Conservation (phyloP, 2,888 invertebrate genomes). For the Athetis lepigone region DNA sequence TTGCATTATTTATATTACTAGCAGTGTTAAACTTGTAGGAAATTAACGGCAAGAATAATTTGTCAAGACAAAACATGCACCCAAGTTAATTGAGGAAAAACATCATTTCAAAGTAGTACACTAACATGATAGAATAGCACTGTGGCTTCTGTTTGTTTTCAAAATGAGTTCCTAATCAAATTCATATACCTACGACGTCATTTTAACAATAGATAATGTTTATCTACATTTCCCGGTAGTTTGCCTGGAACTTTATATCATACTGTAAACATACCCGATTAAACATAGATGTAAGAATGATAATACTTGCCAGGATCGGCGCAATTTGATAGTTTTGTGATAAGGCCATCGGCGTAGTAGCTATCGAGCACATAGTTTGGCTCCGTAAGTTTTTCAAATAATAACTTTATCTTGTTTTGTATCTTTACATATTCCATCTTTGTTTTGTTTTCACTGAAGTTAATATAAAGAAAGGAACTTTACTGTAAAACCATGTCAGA, state of each 20-base stretch:
- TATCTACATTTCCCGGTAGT: constrained; percentile 8
- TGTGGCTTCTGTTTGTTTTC: constrained; percentile 11
- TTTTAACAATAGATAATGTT: neutral
- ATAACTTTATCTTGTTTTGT: constrained; percentile 89
- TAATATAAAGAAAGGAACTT: constrained; percentile 35
- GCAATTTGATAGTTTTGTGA: constrained; percentile 90
- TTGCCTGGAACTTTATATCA: constrained; percentile 1
- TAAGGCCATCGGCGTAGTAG: constrained; percentile 92
- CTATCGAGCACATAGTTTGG: constrained; percentile 91
- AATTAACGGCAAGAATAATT: no score
- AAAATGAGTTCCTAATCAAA: neutral
- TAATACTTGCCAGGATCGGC: constrained; percentile 85
- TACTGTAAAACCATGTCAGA: neutral
- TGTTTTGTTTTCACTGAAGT: neutral
- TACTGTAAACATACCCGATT: constrained; percentile 1
- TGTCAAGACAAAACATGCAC: neutral
- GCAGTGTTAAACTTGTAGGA: no score
- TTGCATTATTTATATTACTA: no score
- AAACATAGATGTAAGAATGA: neutral
- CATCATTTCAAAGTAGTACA: neutral
- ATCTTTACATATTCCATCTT: constrained; percentile 72
- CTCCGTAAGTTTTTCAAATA: constrained; percentile 90
- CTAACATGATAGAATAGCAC: neutral
- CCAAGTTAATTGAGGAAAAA: constrained; percentile 22
- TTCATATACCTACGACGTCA: neutral